A percentile compares a stretch with the other conserved stretches of the same genome.
phyloP scores from a whole-genome alignment of 2,113 vertebrate genomes.

The Jaculus jaculus region DNA sequence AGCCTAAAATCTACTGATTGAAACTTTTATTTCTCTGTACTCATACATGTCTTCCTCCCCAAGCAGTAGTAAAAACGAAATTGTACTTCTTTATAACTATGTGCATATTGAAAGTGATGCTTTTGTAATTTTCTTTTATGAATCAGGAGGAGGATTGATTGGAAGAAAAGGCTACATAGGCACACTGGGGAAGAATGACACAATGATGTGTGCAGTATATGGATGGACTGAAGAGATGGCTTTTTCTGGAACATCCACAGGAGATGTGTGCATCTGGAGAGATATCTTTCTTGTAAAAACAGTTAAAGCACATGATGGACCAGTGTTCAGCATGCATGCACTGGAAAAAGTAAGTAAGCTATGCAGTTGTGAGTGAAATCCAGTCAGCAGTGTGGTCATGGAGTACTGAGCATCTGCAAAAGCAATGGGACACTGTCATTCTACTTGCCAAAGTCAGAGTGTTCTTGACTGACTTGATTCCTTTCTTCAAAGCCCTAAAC shows the following conservation, averaged over 20 bases:
- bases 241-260: conserved; percentile 95
- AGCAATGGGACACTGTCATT: background rate
- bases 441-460: background rate
- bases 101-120: background rate
- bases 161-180: conserved; percentile 95
- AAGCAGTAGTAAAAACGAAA: conserved; percentile 1
- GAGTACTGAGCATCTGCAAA: background rate
- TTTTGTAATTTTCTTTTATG: conserved; percentile 60
- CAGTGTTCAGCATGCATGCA: conserved; percentile 98
- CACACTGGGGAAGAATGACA: conserved; percentile 90
- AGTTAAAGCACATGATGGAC: conserved; percentile 98
- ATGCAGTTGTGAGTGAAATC: background rate
- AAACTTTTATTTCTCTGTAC: background rate
- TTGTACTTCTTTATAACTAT: background rate
- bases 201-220: conserved; percentile 98
- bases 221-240: conserved; percentile 98
- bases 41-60: conserved; percentile 18
- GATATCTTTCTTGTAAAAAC: conserved; percentile 97
- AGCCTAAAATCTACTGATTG: background rate
- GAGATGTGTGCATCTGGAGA: conserved; percentile 98
- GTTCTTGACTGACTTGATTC: background rate
- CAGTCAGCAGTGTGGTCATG: background rate
- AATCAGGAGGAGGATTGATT: conserved; percentile 95
- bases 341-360: conserved; percentile 93
- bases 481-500: background rate